These are phyloP conservation scores for Nomada lathburiana DNA, from an alignment of 2,888 invertebrate genomes.

Conservation along the genomic window DNA sequence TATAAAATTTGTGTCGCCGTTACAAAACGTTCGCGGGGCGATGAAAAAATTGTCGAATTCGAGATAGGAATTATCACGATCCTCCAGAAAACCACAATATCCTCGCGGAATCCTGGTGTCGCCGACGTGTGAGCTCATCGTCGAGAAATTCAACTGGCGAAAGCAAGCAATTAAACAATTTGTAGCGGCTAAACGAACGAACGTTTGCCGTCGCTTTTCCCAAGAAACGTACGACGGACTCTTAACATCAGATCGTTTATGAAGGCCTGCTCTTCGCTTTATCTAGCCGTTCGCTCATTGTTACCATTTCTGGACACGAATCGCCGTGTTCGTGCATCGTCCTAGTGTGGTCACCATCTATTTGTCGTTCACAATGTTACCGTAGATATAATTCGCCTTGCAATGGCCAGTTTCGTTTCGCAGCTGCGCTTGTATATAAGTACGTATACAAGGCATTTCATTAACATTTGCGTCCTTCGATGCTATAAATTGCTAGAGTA, in stretches of 20 bases:
- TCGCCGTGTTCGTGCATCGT: slow-evolving; percentile 23
- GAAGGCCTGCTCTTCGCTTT: slow-evolving; percentile 19
- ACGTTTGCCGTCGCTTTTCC: slow-evolving; percentile 67
- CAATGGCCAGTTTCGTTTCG: neutral
- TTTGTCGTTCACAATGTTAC: slow-evolving; percentile 40
- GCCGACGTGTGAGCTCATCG: slow-evolving; percentile 71
- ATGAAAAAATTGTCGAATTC: neutral
- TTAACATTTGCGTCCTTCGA: slow-evolving; percentile 23
- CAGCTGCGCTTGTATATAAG: neutral
- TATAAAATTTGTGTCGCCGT: no score
- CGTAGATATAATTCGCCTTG: slow-evolving; percentile 38
- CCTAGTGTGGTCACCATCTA: slow-evolving; percentile 9
- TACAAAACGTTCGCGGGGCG: no score
- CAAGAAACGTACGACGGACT: slow-evolving; percentile 63
- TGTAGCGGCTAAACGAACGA: slow-evolving; percentile 65
- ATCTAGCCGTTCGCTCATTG: slow-evolving; percentile 44
- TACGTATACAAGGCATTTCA: neutral
- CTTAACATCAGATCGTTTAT: slow-evolving; percentile 59
- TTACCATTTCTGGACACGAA: slow-evolving; percentile 57
- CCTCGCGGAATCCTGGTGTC: slow-evolving; percentile 47
- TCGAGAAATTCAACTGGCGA: slow-evolving; percentile 69
- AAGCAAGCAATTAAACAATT: slow-evolving; percentile 77
- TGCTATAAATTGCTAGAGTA: neutral
- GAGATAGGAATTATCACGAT: slow-evolving; percentile 32
- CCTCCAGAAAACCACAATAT: slow-evolving; percentile 33